These are phyloP conservation scores for Crossocerus cetratus DNA, from an alignment of 2,888 invertebrate species.

Conservation along the genomic window DNA sequence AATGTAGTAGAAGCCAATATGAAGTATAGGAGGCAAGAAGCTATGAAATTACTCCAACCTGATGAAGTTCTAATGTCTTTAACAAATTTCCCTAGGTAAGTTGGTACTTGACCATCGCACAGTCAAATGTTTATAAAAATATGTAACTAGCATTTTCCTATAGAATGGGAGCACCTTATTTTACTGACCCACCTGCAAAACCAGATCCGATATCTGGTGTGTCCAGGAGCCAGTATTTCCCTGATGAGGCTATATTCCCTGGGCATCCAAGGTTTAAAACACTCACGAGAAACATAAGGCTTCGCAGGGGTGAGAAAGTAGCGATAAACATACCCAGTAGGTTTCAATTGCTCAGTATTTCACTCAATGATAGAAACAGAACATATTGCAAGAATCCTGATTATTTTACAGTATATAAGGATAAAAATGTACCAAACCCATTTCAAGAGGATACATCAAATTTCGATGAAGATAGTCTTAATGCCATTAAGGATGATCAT, in stretches of 20 bases:
- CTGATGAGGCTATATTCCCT: conserved; percentile 94
- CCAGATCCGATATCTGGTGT: conserved; percentile 86
- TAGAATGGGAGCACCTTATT: conserved; percentile 92
- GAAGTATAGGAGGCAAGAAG: conserved; percentile 92
- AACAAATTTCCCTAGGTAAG: conserved; percentile 93
- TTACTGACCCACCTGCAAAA: conserved; percentile 88
- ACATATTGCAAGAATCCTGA: not conserved
- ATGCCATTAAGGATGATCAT: conserved; percentile 89
- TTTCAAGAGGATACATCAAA: conserved; percentile 82
- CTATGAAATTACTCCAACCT: conserved; percentile 84
- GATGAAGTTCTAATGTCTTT: conserved; percentile 93
- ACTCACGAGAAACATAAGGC: conserved; percentile 93
- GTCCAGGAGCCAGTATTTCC: conserved; percentile 92
- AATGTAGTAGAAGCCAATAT: conserved; percentile 99
- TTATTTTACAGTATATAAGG: conserved; percentile 87
- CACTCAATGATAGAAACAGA: not conserved
- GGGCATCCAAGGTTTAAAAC: conserved; percentile 98
- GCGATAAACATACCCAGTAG: conserved; percentile 97
- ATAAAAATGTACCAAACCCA: conserved; percentile 90
- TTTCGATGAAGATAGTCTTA: conserved; percentile 82
- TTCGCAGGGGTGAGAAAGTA: conserved; percentile 95
- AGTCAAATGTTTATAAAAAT: conserved; percentile 7
- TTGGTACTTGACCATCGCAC: too few relatives aligned
- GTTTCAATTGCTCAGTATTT: conserved; percentile 47
- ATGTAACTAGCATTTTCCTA: conserved; percentile 57